Conservation (phyloP, 2,113 vertebrate species). For the Scopus umbretta region DNA sequence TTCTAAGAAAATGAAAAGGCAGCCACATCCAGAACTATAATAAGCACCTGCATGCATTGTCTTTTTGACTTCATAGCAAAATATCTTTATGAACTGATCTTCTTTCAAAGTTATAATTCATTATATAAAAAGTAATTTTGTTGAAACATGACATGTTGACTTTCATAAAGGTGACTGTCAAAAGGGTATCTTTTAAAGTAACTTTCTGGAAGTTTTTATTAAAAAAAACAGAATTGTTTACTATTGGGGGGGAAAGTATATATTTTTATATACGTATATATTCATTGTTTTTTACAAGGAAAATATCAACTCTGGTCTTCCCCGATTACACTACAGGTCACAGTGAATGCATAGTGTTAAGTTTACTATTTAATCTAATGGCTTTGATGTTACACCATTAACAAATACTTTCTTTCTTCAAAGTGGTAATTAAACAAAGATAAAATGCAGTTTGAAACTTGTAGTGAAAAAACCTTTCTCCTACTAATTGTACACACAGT, state of each 20-base stretch:
- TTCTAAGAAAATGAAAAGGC: neutral
- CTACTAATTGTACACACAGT: neutral
- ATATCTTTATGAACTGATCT: neutral
- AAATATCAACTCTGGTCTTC: neutral
- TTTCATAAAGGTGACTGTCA: neutral
- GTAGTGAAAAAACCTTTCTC: neutral
- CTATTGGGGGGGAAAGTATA: neutral
- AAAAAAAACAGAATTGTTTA: neutral
- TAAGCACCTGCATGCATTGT: neutral
- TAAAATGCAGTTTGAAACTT: neutral
- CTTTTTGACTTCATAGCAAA: neutral
- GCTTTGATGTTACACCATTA: neutral
- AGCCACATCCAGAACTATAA: neutral
- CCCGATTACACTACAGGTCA: neutral
- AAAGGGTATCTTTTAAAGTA: neutral
- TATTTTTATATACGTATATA: no score
- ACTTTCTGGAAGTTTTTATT: neutral
- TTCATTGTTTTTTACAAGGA: neutral
- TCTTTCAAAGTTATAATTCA: neutral
- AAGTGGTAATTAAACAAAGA: neutral
- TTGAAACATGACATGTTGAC: neutral
- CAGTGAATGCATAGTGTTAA: neutral
- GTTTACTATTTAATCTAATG: neutral
- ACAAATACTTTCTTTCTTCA: neutral
- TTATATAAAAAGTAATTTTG: neutral